Evolutionary conservation across 2,797 vertebrate genomes (phyloP).

Genomic region (Melanogrammus aeglefinus): DNA sequence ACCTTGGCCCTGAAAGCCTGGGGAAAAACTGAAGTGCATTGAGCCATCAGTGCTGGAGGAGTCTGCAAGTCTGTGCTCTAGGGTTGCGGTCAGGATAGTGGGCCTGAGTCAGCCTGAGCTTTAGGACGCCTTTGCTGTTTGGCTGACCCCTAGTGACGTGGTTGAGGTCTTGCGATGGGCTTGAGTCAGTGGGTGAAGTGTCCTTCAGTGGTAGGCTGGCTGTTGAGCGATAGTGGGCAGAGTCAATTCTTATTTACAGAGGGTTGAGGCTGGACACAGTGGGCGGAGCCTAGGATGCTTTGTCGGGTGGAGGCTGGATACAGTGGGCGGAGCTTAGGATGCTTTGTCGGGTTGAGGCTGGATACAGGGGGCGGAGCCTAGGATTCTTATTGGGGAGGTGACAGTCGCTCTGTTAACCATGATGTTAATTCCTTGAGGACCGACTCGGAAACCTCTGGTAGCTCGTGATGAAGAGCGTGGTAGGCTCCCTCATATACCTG

Average conservation of each 20-base stretch:
- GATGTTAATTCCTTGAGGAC: constrained; percentile 84
- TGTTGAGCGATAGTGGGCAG: background rate
- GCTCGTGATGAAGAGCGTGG: constrained; percentile 91
- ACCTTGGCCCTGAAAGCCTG: background rate
- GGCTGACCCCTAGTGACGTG: background rate
- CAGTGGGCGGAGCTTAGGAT: background rate
- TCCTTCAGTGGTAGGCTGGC: background rate
- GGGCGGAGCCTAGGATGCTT: no score
- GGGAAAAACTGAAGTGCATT: background rate
- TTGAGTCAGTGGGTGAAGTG: background rate
- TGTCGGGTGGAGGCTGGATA: background rate
- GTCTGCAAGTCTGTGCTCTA: background rate
- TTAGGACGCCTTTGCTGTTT: background rate
- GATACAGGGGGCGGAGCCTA: constrained; percentile 35
- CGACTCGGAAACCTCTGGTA: constrained; percentile 83
- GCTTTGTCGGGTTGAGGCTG: background rate
- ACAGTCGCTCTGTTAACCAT: constrained; percentile 85
- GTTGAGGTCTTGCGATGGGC: background rate
- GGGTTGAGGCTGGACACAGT: constrained; percentile 2
- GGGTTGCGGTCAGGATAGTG: background rate
- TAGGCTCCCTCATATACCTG: constrained; percentile 91
- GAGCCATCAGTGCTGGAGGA: background rate
- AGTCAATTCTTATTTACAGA: background rate
- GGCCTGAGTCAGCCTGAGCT: background rate
- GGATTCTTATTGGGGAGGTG: constrained; percentile 31